phyloP scores from a whole-genome alignment of 1,140 invertebrate genomes.

The Gryon sp. region DNA sequence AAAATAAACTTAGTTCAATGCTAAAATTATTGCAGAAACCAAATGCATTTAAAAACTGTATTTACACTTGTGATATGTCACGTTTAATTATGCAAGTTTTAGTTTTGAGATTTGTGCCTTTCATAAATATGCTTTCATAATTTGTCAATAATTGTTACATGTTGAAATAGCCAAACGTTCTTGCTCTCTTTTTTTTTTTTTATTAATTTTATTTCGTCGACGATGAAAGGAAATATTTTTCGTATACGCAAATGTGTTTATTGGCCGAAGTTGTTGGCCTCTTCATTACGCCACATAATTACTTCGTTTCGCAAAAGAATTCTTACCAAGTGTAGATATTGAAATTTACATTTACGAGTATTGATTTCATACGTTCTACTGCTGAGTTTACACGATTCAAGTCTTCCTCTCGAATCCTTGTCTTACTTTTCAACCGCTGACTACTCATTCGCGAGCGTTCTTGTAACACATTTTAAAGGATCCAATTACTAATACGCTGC shows the following conservation, averaged over 20 bases:
- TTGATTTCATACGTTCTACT: constrained; percentile 60
- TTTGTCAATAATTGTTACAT: too few species aligned
- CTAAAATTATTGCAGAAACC: too few species aligned
- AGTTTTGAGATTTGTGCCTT: too few species aligned
- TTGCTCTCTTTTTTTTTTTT: too few species aligned
- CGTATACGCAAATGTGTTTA: constrained; percentile 5
- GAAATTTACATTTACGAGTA: constrained; percentile 60
- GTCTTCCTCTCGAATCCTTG: constrained; percentile 64
- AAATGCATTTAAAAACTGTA: too few species aligned
- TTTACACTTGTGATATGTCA: too few species aligned
- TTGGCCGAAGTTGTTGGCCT: not conserved
- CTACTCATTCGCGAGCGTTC: constrained; percentile 64
- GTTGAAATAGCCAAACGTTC: too few species aligned
- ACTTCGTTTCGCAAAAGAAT: constrained; percentile 44
- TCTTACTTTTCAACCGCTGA: constrained; percentile 64
- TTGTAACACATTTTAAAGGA: constrained; percentile 66
- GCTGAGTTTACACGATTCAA: constrained; percentile 58
- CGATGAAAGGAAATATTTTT: constrained; percentile 1
- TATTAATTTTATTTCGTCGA: too few species aligned
- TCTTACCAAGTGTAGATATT: constrained; percentile 45
- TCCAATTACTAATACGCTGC: constrained; percentile 63
- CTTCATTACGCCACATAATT: constrained; percentile 44
- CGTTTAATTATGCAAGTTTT: too few species aligned
- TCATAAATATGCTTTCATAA: too few species aligned
- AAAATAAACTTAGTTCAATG: too few species aligned